Evolutionary conservation across 2,888 invertebrate species (phyloP), one percentile per base, ranked within the genome.

Genomic region (Spatulosminthurus flaviceps): DNA sequence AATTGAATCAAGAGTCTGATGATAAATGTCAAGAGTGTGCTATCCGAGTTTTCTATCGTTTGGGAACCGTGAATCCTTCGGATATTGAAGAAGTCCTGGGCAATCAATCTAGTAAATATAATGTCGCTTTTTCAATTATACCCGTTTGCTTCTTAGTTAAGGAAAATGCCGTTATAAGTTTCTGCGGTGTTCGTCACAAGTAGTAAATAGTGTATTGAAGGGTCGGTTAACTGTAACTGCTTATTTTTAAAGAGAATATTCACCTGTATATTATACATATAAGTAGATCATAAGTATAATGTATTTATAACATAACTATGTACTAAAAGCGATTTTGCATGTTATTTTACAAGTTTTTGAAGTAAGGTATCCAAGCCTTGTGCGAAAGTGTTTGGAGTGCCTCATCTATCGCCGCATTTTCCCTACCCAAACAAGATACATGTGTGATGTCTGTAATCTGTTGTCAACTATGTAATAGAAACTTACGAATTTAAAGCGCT

Each of bases 61-160:
- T 92, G 74, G 89, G 89, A 51, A 88, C 89, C 67, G 89, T 91
- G 69, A 88, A 90, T 22, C 88, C 88, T 69, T 86, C 85, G 75
- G 87, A 88, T 73, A 87, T 89, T 79, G 87, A 87, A 43, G 85
- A 86, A 78, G 87, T 88, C 24, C 86, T 89, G 21, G 86, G 86
- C 22, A 73, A 77, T 67, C 87, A 86, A 64, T 85, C 86, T 21
- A 79, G 80, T 42, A 86, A 86, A 82, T 86, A 89, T 87, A 88
- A 89, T 74, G 90, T 93, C 84, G 92, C 92, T 79, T 92, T 92
- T 85, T 94, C 93, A 19, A 90, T 93, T 81, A 90, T 95, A 88
- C 95, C 95, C 75, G 94, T 94, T 83, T 90, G 91, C 84, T 92
- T 92, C 87, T 90, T 95, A 86, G 93, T 94, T 89, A 93, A 92